A percentile compares a stretch with the other conserved stretches of the same genome.
Conservation (phyloP, 2,797 vertebrate genomes). For the Melanogrammus aeglefinus region DNA sequence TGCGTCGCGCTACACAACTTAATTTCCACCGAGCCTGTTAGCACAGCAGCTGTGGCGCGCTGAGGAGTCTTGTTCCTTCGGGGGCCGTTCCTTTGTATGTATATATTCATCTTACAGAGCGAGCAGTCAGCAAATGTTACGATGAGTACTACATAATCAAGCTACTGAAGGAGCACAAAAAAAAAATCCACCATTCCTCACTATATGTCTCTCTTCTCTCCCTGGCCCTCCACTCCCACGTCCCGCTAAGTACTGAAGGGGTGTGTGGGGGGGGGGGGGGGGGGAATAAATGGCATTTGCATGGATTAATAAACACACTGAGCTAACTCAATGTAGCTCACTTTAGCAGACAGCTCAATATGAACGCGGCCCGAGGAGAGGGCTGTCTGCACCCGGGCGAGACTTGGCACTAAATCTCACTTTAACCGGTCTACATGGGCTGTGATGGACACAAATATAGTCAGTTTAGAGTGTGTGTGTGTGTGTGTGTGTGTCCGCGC, state of each 20-base stretch:
- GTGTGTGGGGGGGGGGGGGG: constrained; percentile 48
- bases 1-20: constrained; percentile 48
- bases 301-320: constrained; percentile 61
- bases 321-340: constrained; percentile 68
- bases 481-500: constrained; percentile 20
- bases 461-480: constrained; percentile 40
- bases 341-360: constrained; percentile 69
- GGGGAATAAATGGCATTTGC: constrained; percentile 58
- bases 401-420: constrained; percentile 64
- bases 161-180: constrained; percentile 27
- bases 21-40: constrained; percentile 55
- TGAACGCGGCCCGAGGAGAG: constrained; percentile 55
- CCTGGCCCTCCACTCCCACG: constrained; percentile 35
- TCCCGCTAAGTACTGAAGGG: background rate
- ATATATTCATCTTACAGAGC: constrained; percentile 22
- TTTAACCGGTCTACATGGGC: constrained; percentile 52
- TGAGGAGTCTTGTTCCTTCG: constrained; percentile 35
- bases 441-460: constrained; percentile 61
- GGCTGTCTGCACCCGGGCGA: constrained; percentile 37
- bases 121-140: constrained; percentile 12
- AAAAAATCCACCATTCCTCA: background rate
- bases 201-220: constrained; percentile 1
- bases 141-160: constrained; percentile 2
- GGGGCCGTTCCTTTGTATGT: constrained; percentile 31
- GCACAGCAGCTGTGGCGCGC: constrained; percentile 42